phyloP scores from a whole-genome alignment of 92 coral and sea anemone genomes.

The Porites cylindrica region DNA sequence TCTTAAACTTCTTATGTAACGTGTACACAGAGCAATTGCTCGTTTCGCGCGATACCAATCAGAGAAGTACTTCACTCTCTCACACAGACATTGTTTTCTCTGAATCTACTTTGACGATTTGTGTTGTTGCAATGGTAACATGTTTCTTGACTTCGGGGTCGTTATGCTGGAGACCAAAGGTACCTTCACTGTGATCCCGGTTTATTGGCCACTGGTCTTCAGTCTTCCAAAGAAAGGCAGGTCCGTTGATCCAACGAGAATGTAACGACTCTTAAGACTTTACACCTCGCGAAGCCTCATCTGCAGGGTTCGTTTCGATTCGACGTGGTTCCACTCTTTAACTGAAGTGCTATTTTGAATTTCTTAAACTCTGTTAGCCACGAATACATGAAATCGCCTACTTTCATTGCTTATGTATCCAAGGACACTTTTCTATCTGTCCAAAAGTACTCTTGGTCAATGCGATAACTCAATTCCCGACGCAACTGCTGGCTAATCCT shows the following conservation, averaged over 20 bases:
- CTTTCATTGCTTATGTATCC: conserved; percentile 61
- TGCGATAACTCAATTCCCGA: background rate
- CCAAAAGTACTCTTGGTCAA: conserved; percentile 43
- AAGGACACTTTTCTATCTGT: conserved; percentile 64
- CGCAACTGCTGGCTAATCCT: conserved; percentile 4
- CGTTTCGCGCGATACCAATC: conserved; percentile 58
- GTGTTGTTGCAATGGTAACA: conserved; percentile 34
- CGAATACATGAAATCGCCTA: conserved; percentile 61
- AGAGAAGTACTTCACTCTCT: conserved; percentile 50
- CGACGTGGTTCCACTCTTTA: conserved; percentile 12
- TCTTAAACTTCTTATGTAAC: conserved; percentile 22
- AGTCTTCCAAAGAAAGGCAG: too few species aligned
- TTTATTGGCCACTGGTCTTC: too few species aligned
- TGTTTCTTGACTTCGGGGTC: too few species aligned
- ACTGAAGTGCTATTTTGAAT: conserved; percentile 32
- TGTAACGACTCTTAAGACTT: too few species aligned
- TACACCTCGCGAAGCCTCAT: too few species aligned
- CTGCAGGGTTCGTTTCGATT: too few species aligned
- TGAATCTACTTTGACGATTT: conserved; percentile 49
- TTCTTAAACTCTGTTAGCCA: conserved; percentile 60
- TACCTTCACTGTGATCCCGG: too few species aligned
- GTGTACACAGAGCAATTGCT: conserved; percentile 33
- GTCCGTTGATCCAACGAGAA: too few species aligned
- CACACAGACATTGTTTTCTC: conserved; percentile 30
- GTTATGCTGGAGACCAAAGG: too few species aligned